These are phyloP conservation scores for Mesochorus sp. DNA, from an alignment of 2,888 invertebrate genomes.

Conservation along the genomic window DNA sequence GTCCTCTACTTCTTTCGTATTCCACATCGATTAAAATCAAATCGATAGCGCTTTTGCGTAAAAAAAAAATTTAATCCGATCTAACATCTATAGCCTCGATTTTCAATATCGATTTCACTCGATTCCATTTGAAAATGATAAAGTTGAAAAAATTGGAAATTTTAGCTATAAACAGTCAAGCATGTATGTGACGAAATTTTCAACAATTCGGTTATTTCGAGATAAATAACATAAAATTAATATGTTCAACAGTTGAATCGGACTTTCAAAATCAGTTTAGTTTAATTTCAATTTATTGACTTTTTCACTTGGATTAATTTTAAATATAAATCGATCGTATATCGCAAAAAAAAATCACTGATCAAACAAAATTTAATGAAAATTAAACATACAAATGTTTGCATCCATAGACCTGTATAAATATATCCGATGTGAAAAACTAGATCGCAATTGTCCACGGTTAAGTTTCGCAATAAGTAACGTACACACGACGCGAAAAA, in stretches of 20 bases:
- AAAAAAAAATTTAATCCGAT: constrained; percentile 16
- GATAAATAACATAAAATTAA: too few relatives aligned
- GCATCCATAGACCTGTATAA: too few relatives aligned
- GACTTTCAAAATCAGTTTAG: neutral
- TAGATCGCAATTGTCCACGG: constrained; percentile 1
- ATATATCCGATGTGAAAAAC: neutral
- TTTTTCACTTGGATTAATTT: neutral
- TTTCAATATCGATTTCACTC: neutral
- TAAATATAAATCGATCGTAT: neutral
- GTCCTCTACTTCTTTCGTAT: neutral
- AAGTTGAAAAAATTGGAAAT: too few relatives aligned
- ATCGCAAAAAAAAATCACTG: too few relatives aligned
- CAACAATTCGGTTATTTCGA: too few relatives aligned
- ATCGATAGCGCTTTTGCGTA: constrained; percentile 21
- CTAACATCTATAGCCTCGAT: neutral
- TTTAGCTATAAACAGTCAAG: too few relatives aligned
- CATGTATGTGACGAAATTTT: too few relatives aligned
- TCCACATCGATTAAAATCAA: constrained; percentile 1
- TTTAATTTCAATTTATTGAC: neutral
- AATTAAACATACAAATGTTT: too few relatives aligned
- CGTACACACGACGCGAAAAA: neutral
- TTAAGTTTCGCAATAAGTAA: constrained; percentile 10
- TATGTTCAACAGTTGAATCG: neutral
- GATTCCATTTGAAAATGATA: neutral
- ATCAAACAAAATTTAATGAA: neutral